Percentiles rank a stretch among this genome's conserved stretches.
Conservation (phyloP, 1,140 invertebrate species). For the Cydia pomonella region DNA sequence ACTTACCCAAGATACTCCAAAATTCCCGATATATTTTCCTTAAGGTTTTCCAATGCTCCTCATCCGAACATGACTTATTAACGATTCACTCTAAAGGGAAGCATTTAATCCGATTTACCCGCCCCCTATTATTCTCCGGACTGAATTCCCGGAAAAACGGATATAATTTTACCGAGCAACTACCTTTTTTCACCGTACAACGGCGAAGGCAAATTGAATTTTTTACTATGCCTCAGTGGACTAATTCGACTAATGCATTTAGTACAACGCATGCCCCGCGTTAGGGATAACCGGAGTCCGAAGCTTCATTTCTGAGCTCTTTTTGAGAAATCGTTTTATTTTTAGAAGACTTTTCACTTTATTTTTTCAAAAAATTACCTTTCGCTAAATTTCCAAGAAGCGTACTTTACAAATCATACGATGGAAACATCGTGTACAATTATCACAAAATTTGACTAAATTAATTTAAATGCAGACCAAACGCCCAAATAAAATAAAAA, state of each 20-base stretch:
- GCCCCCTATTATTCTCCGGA: constrained; percentile 57
- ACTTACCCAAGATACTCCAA: too few species aligned
- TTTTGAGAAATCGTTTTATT: background rate
- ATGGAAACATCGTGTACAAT: too few species aligned
- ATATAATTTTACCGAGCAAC: constrained; percentile 68
- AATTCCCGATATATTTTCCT: background rate
- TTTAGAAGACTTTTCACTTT: background rate
- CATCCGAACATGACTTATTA: constrained; percentile 45
- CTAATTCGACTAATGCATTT: constrained; percentile 77
- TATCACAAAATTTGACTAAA: too few species aligned
- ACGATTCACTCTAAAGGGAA: constrained; percentile 54
- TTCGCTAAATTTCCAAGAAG: background rate
- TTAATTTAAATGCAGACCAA: too few species aligned
- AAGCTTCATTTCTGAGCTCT: constrained; percentile 7
- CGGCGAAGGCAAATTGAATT: constrained; percentile 75
- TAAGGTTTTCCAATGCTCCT: background rate
- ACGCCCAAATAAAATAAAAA: too few species aligned
- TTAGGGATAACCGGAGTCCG: constrained; percentile 24
- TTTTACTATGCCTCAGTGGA: constrained; percentile 70
- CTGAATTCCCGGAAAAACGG: constrained; percentile 60
- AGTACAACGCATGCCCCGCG: constrained; percentile 58
- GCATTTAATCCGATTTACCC: constrained; percentile 69
- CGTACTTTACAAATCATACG: too few species aligned
- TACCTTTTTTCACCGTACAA: constrained; percentile 62
- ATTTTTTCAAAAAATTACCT: background rate